A percentile compares a stretch with the other conserved stretches of the same genome.
phyloP scores from a whole-genome alignment of 2,113 vertebrate genomes.

The Cacatua alba region DNA sequence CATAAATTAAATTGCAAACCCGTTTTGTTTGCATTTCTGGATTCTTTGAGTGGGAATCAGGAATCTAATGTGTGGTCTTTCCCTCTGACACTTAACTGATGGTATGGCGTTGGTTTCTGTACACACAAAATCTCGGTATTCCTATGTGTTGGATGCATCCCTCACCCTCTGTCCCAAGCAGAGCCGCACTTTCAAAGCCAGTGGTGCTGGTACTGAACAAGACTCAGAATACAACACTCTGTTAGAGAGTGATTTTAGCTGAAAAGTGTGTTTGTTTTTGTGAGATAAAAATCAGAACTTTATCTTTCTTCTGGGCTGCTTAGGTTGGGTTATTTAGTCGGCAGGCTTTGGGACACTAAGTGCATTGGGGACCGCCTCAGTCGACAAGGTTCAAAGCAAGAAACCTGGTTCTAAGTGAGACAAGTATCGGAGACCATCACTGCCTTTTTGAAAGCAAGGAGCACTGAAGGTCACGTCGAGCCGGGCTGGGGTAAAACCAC shows the following conservation, averaged over 20 bases:
- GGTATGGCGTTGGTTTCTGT: accelerated
- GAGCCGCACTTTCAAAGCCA: background rate
- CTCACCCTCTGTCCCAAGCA: background rate
- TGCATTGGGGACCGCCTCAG: background rate
- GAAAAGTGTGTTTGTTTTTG: slow-evolving; percentile 3
- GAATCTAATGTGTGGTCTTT: background rate
- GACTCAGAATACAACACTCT: background rate
- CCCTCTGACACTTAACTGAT: background rate
- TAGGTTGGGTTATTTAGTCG: background rate
- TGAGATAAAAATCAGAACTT: background rate
- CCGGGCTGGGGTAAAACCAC: background rate
- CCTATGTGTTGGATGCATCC: accelerated
- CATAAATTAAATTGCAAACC: background rate
- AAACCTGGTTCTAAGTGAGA: background rate
- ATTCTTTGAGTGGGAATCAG: background rate
- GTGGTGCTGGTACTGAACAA: background rate
- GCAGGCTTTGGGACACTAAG: background rate
- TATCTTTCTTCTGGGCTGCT: background rate
- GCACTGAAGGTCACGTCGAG: background rate
- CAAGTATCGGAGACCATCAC: background rate
- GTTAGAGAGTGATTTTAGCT: background rate
- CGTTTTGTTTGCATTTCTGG: background rate
- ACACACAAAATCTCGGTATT: background rate
- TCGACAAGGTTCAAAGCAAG: background rate
- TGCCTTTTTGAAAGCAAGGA: background rate